Evolutionary conservation across 2,797 vertebrate species (phyloP), one percentile per base, ranked within the genome.

Genomic region (Sparidentex hasta): DNA sequence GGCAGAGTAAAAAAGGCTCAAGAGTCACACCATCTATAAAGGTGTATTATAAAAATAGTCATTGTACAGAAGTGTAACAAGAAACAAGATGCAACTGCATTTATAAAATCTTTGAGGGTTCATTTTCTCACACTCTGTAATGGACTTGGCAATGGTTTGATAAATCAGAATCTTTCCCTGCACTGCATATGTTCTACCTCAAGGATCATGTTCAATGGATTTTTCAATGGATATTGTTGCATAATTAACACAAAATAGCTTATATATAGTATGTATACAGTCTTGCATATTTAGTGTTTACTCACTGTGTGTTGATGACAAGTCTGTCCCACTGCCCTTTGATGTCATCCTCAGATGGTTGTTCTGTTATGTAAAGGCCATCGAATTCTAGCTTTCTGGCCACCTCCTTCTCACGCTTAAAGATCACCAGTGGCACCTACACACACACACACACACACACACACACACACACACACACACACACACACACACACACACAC

Each of bases 271-370:
- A 25, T 25, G 27, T 27, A 27, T 27, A 33, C 27, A 57, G 18
- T 29, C 2, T 61, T 21, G 2, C 23, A 21, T 5, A 38, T 20
- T 56, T 9, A 33, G 7, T 8, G 29, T 68, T 7, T 52, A 96
- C 96, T 97, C 84, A 98, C 97, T 97, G 97, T 59, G 97, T 98
- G 86, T 98, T 98, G 88, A 98, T 98, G 1, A 98, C 97, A 1
- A 98, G 95, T 90, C 97, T 92, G 88, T 98, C 97, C 97, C 97
- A 98, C 67, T 98, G 97, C 55, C 97, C 97, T 88, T 98, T 98
- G 73, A 98, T 98, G 87, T 98, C 97, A 25, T 98, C 97, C 85
- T 98, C 97, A 25, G 97, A 98, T 2, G 97, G 97, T 54, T 98
- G 97, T 66, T 98, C 97, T 50, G 97, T 98, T 81, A 98, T 98